These are phyloP conservation scores for Staurois parvus DNA, from an alignment of 2,797 vertebrate genomes.

Conservation along the genomic window DNA sequence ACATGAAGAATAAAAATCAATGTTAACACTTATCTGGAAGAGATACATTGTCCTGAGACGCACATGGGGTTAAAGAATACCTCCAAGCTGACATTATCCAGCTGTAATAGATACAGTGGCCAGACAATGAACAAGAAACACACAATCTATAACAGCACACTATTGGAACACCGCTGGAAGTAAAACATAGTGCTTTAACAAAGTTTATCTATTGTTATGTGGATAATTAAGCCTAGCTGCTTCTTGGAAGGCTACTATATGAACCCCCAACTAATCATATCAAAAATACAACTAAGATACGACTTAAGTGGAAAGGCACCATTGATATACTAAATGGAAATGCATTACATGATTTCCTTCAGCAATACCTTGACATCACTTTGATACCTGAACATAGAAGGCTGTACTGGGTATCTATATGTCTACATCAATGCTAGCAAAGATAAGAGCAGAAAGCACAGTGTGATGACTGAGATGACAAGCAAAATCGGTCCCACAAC, in stretches of 20 bases:
- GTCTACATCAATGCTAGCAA: neutral
- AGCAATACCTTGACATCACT: neutral
- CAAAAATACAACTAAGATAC: neutral
- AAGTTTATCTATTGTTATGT: neutral
- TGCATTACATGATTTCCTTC: neutral
- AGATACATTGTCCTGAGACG: neutral
- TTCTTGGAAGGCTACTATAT: neutral
- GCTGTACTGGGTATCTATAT: neutral
- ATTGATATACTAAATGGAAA: neutral
- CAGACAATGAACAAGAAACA: neutral
- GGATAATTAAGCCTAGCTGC: neutral
- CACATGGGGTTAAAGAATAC: neutral
- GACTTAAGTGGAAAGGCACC: neutral
- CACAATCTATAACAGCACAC: neutral
- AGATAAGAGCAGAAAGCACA: neutral
- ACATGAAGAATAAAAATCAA: neutral
- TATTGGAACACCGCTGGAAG: neutral
- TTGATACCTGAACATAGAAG: neutral
- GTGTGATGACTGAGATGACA: neutral
- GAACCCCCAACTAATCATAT: neutral
- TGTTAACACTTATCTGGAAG: neutral
- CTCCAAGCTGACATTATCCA: neutral
- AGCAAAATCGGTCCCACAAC: neutral
- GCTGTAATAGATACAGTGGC: neutral
- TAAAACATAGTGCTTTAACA: neutral